These are phyloP conservation scores for Bungarus multicinctus DNA, from an alignment of 2,113 vertebrate species.

Conservation along the genomic window DNA sequence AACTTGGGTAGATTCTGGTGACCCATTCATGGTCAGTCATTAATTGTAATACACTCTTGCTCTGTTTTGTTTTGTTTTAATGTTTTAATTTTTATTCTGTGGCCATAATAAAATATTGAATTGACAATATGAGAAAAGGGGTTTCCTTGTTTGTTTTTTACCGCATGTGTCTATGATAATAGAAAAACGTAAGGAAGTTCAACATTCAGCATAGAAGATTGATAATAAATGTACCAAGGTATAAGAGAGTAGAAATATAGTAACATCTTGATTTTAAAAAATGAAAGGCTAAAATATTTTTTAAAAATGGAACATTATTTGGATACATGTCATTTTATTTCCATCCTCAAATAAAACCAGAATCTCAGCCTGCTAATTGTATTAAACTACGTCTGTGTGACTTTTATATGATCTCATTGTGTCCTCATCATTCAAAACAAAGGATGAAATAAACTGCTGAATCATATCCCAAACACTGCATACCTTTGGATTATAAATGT, in stretches of 20 bases:
- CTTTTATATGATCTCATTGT: background rate
- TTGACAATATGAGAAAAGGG: no score
- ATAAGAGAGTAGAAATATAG: background rate
- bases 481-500: background rate
- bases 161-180: background rate
- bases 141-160: background rate
- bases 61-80: background rate
- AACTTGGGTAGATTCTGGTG: background rate
- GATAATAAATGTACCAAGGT: background rate
- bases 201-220: background rate
- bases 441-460: background rate
- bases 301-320: background rate
- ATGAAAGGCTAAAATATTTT: background rate
- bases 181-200: background rate
- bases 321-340: background rate
- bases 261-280: background rate
- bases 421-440: background rate
- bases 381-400: background rate
- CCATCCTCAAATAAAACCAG: background rate
- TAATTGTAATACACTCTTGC: background rate
- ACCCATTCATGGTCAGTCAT: background rate
- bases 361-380: background rate
- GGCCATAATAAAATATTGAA: background rate
- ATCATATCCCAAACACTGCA: background rate
- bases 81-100: background rate